phyloP scores from a whole-genome alignment of 2,113 vertebrate genomes.

The Fregata magnificens region DNA sequence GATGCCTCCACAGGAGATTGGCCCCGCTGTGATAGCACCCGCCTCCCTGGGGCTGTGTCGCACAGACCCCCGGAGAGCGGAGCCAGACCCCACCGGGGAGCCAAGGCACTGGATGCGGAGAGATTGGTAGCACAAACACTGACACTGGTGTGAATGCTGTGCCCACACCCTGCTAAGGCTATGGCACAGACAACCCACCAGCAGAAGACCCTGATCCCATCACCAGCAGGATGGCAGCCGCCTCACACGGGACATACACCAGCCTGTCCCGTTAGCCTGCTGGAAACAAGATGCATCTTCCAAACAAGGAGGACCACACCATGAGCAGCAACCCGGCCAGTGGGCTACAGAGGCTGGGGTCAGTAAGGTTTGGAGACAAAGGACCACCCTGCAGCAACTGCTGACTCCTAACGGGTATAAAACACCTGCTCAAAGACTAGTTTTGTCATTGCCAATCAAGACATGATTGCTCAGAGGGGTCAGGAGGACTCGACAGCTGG shows the following conservation, averaged over 20 bases:
- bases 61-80: background rate
- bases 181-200: background rate
- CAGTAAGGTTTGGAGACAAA: background rate
- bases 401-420: background rate
- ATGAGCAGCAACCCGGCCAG: background rate
- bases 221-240: background rate
- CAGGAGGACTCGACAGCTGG: background rate
- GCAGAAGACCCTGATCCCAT: background rate
- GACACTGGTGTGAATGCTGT: background rate
- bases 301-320: background rate
- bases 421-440: background rate
- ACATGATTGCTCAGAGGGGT: background rate
- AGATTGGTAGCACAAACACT: background rate
- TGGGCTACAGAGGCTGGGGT: background rate
- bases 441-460: background rate
- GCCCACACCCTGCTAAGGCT: background rate
- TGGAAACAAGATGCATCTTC: background rate
- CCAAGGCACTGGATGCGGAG: background rate
- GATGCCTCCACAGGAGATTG: background rate
- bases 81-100: rapidly evolving
- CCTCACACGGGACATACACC: background rate
- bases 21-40: too few species aligned
- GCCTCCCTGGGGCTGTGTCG: background rate
- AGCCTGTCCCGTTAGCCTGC: background rate
- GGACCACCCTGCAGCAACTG: background rate